Conservation (phyloP, 1,140 invertebrate genomes). For the Orchesella cincta region DNA sequence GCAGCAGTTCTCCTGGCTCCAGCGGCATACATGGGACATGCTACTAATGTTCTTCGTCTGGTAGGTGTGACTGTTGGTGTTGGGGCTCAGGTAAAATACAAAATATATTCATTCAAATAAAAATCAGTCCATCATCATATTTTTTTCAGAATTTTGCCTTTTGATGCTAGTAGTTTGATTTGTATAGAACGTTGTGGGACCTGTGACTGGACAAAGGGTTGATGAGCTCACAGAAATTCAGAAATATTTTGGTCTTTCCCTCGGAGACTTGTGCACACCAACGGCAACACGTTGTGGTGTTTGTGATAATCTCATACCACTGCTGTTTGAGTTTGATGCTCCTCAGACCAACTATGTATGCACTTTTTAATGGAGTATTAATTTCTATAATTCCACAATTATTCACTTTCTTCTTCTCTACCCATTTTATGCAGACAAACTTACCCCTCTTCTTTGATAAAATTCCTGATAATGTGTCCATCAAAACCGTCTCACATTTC, state of each 20-base stretch:
- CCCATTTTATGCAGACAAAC: background rate
- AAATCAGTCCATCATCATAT: too few relatives aligned
- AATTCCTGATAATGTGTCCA: background rate
- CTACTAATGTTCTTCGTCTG: background rate
- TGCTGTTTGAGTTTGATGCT: background rate
- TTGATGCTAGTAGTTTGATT: too few relatives aligned
- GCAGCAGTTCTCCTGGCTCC: background rate
- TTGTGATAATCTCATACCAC: background rate
- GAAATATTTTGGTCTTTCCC: background rate
- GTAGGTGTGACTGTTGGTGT: too few relatives aligned
- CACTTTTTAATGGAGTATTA: background rate
- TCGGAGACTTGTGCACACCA: background rate
- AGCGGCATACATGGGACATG: background rate
- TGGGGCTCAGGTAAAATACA: background rate
- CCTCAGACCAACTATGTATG: conserved; percentile 17
- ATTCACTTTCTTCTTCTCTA: background rate
- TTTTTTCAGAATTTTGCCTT: too few relatives aligned
- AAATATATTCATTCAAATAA: background rate
- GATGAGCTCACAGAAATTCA: too few relatives aligned
- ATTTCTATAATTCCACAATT: background rate
- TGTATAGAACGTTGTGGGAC: too few relatives aligned
- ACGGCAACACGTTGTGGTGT: conserved; percentile 3
- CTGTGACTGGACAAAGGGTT: too few relatives aligned
- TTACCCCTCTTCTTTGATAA: background rate
- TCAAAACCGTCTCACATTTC: background rate